Evolutionary conservation across 2,113 vertebrate species (phyloP).

Genomic region (Xiphophorus couchianus): DNA sequence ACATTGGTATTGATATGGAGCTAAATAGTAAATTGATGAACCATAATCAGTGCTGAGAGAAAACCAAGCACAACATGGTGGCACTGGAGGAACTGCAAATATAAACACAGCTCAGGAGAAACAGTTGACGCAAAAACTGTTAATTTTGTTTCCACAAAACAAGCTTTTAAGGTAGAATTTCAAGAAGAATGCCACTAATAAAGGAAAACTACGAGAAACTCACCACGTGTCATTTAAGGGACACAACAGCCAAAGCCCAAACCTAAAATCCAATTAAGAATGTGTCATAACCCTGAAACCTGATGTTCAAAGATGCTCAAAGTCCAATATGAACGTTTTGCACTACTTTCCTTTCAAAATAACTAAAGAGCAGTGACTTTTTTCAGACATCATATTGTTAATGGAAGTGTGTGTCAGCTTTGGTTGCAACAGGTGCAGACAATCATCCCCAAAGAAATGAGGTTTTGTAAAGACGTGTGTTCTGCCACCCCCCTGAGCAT

Average conservation of each 20-base stretch:
- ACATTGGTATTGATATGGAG: too few species aligned
- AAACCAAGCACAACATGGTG: too few species aligned
- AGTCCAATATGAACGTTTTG: background rate
- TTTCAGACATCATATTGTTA: background rate
- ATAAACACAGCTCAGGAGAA: background rate
- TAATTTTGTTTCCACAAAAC: too few species aligned
- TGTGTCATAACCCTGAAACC: background rate
- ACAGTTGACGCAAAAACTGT: too few species aligned
- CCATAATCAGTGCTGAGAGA: too few species aligned
- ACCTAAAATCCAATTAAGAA: too few species aligned
- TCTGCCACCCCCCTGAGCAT: background rate
- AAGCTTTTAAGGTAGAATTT: too few species aligned
- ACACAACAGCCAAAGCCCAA: too few species aligned
- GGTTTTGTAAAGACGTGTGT: constrained; percentile 16
- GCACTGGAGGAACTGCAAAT: background rate
- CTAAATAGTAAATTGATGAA: too few species aligned
- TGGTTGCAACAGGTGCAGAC: constrained; percentile 1
- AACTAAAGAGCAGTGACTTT: background rate
- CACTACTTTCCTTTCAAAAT: background rate
- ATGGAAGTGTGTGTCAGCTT: background rate
- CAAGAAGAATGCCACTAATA: too few species aligned
- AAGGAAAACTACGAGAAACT: too few species aligned
- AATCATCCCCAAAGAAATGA: background rate
- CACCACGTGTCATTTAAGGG: too few species aligned
- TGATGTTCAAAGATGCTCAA: background rate